Evolutionary conservation across 2,888 invertebrate genomes (phyloP).

Genomic region (Drosophila antonietae): DNA sequence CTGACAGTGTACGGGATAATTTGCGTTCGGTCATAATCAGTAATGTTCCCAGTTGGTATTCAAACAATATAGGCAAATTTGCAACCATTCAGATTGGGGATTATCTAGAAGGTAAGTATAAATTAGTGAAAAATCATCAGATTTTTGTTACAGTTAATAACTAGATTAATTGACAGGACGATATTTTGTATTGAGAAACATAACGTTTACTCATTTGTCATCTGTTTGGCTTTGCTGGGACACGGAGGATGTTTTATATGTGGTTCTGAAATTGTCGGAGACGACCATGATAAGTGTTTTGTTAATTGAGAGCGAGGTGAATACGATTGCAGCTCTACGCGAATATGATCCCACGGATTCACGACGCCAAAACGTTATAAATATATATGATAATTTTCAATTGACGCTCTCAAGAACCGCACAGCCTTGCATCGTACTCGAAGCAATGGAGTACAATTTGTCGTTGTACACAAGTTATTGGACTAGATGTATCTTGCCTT

Average conservation of each 20-base stretch:
- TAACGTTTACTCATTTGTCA: not conserved
- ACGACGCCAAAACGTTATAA: not conserved
- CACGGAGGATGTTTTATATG: too few relatives aligned
- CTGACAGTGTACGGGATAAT: too few relatives aligned
- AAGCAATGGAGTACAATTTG: not conserved
- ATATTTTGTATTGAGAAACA: constrained; percentile 1
- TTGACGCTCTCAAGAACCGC: not conserved
- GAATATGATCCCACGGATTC: not conserved
- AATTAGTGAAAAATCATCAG: too few relatives aligned
- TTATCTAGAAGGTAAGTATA: not conserved
- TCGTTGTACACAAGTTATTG: too few relatives aligned
- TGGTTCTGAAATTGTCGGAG: not conserved
- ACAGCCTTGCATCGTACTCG: constrained; percentile 11
- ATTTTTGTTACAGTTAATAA: not conserved
- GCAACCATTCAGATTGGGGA: not conserved
- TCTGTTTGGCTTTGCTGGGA: constrained; percentile 12
- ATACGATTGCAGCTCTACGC: not conserved
- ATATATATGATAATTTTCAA: not conserved
- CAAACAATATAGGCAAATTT: too few relatives aligned
- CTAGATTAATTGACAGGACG: not conserved
- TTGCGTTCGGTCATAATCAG: too few relatives aligned
- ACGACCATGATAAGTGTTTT: not conserved
- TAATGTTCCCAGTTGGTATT: not conserved
- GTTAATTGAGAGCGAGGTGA: not conserved
- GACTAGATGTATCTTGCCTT: not conserved